phyloP scores from a whole-genome alignment of 2,797 vertebrate genomes.

The Epinephelus awoara region DNA sequence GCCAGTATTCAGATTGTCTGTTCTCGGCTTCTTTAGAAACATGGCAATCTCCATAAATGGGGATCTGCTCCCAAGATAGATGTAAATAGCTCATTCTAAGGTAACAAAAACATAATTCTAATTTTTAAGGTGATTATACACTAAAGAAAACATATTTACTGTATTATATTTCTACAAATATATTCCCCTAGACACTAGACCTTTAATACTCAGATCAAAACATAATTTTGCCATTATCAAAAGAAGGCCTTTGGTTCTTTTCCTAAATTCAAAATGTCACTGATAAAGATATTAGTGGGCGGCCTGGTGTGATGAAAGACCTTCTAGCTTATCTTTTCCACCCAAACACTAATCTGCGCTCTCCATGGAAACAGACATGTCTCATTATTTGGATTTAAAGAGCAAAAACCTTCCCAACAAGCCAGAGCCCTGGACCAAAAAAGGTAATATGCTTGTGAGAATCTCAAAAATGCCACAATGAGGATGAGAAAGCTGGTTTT shows the following conservation, averaged over 20 bases:
- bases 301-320: slow-evolving; percentile 23
- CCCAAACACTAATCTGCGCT: slow-evolving; percentile 14
- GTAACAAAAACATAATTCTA: too few relatives aligned
- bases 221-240: neutral
- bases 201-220: neutral
- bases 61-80: too few relatives aligned
- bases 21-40: too few relatives aligned
- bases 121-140: too few relatives aligned
- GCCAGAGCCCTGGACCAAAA: neutral
- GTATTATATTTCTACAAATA: too few relatives aligned
- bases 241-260: slow-evolving; percentile 1
- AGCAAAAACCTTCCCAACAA: neutral
- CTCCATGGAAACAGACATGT: slow-evolving; percentile 16
- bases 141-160: too few relatives aligned
- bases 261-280: slow-evolving; percentile 22
- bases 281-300: slow-evolving; percentile 3
- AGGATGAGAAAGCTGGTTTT: neutral
- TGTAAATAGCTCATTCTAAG: too few relatives aligned
- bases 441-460: neutral
- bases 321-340: slow-evolving; percentile 21
- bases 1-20: too few relatives aligned
- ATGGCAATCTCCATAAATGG: too few relatives aligned
- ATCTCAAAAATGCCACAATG: neutral
- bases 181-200: too few relatives aligned
- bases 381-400: slow-evolving; percentile 19